phyloP scores from a whole-genome alignment of 2,888 invertebrate species.

The Tenthredo notha region DNA sequence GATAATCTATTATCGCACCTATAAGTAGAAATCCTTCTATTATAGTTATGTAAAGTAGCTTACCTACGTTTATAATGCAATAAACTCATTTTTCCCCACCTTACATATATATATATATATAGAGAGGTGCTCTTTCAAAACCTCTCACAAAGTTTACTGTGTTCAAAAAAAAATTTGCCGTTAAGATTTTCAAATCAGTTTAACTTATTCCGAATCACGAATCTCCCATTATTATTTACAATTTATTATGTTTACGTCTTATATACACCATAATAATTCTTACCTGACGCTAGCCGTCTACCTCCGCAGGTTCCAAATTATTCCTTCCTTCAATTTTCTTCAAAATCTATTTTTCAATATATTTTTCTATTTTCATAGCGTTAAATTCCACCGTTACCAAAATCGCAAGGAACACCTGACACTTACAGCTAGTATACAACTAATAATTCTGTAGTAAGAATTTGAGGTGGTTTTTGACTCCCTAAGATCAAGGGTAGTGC shows the following conservation, averaged over 20 bases:
- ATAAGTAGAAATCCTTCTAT: background rate
- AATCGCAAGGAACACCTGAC: background rate
- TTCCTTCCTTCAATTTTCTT: background rate
- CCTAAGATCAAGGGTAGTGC: background rate
- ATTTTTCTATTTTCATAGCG: background rate
- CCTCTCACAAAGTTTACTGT: background rate
- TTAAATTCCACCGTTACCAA: background rate
- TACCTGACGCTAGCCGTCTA: background rate
- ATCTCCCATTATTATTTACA: slow-evolving; percentile 65
- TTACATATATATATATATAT: background rate
- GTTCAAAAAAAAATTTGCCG: background rate
- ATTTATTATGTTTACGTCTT: slow-evolving; percentile 26
- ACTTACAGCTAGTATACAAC: background rate
- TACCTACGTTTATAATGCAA: slow-evolving; percentile 19
- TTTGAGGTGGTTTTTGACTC: slow-evolving; percentile 28
- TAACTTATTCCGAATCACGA: slow-evolving; percentile 75
- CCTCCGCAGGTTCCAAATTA: background rate
- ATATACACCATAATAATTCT: background rate
- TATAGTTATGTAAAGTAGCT: slow-evolving; percentile 47
- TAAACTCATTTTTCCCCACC: background rate
- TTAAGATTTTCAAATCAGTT: slow-evolving; percentile 65
- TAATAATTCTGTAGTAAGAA: background rate
- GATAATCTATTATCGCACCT: slow-evolving; percentile 38
- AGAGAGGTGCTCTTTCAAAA: background rate
- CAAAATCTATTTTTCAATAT: background rate